Base-by-base conservation (phyloP, 1,140 invertebrate genomes). In the Atopsyche davidsoni region DNA sequence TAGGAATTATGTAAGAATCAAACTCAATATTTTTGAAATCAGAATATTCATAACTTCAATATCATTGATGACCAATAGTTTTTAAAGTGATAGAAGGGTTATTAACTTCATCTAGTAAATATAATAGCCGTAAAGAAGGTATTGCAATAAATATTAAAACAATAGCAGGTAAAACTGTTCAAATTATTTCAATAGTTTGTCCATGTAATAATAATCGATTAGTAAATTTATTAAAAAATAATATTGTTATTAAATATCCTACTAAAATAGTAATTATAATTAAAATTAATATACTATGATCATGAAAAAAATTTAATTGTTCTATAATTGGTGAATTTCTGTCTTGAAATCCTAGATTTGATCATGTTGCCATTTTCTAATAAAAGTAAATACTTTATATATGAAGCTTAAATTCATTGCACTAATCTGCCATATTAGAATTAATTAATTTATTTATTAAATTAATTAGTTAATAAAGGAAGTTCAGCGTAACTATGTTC, bases 31-130 rank as follows among this genome's bases (percentile, higher is more conserved):
- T 64, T 51, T 66, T 63, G 70, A 81, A 78, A 69, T 79, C 75
- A 51, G 69, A 69, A 66, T 80, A 81, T 73, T 83, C 79, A 72
- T 83, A 83, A 31, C 62, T 72, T 79, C 80, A 84, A 62, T 80
- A 82, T 75, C 79, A 83, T 73, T 83, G 81, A 68, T 82, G 78
- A 0, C 79, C 79, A 60, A 42, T 42, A 42, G 22, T 16, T 21
- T 55, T 53, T 64, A 59, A 57, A 36, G 40, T 23, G 11, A 42
- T 10, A 25, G 21, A 13, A 46, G 58, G 21, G 3, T 42, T 22
- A 42, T 16, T 39, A 16, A 39, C 24, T 74, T 82, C 77, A 68
- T 83, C 79, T 57, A 79, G 51, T 60, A 81, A 59, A 63, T 82
- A 83, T 54, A 83, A 61, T 57, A 83, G 54, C 50, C 69, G 72